Conservation (phyloP, 1,140 invertebrate genomes). For the Bombus haemorrhoidalis region DNA sequence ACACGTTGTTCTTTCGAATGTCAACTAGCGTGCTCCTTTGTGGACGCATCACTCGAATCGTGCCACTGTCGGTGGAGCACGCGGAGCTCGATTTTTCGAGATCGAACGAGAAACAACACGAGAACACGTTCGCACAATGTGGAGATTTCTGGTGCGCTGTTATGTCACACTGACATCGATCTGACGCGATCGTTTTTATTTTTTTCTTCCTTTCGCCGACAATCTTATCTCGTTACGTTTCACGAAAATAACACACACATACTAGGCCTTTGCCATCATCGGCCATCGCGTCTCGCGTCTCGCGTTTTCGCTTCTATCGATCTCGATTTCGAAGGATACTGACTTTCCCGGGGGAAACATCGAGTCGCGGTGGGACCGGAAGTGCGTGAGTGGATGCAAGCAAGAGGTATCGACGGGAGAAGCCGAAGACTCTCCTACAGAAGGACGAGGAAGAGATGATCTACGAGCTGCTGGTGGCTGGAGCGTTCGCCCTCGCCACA, state of each 20-base stretch:
- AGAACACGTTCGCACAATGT: conserved; percentile 50
- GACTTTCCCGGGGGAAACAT: conserved; percentile 3
- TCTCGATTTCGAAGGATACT: conserved; percentile 16
- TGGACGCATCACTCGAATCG: conserved; percentile 25
- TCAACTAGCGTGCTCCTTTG: conserved; percentile 40
- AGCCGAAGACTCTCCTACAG: conserved; percentile 72
- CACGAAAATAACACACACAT: neutral
- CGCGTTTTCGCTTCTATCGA: neutral
- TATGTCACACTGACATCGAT: conserved; percentile 63
- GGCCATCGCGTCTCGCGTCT: neutral
- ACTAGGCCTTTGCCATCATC: neutral
- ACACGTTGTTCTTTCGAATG: conserved; percentile 50
- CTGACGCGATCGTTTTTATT: conserved; percentile 25
- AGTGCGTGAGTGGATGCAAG: conserved; percentile 75
- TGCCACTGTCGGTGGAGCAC: conserved; percentile 36
- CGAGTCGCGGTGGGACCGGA: conserved; percentile 45
- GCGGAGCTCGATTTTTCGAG: neutral
- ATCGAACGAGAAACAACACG: conserved; percentile 13
- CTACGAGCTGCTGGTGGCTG: conserved; percentile 81
- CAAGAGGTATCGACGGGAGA: conserved; percentile 67
- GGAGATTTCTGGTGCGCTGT: conserved; percentile 63
- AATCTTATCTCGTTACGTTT: neutral
- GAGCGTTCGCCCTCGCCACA: conserved; percentile 81
- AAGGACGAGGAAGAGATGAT: conserved; percentile 80
- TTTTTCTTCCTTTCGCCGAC: no score